These are phyloP conservation scores for Sminthurides aquaticus DNA, from an alignment of 2,888 invertebrate species.

Conservation along the genomic window DNA sequence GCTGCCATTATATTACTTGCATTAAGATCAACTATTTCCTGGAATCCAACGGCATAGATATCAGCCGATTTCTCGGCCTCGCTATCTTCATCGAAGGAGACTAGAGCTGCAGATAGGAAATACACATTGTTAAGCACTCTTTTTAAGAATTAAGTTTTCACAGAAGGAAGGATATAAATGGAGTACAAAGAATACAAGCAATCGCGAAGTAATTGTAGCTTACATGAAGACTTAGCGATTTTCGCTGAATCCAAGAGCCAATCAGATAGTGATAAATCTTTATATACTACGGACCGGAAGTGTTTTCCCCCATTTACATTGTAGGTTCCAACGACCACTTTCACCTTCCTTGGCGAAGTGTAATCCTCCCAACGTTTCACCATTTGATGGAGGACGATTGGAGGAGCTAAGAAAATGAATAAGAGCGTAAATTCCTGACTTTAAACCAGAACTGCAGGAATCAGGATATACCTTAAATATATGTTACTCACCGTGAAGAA, in stretches of 20 bases:
- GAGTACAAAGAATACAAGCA: too few species aligned
- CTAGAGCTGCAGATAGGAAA: conserved; percentile 47
- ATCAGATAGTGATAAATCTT: conserved; percentile 75
- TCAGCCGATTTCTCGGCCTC: conserved; percentile 58
- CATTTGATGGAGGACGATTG: conserved; percentile 73
- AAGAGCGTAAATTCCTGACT: too few species aligned
- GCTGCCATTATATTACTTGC: conserved; percentile 97
- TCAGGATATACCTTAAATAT: too few species aligned
- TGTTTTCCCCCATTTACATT: conserved; percentile 99
- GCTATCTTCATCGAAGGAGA: conserved; percentile 44
- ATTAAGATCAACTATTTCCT: conserved; percentile 98
- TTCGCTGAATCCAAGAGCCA: conserved; percentile 82
- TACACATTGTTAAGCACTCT: neutral
- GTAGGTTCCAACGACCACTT: conserved; percentile 89
- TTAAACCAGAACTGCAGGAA: too few species aligned
- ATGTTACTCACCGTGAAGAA: conserved; percentile 68
- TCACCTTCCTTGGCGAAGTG: conserved; percentile 60
- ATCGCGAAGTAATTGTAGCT: too few species aligned
- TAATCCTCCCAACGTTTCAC: conserved; percentile 75
- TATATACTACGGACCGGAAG: conserved; percentile 90
- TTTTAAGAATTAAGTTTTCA: too few species aligned
- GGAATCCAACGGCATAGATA: conserved; percentile 95
- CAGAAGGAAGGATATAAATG: too few species aligned
- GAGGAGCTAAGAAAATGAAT: conserved; percentile 56
- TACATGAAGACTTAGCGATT: conserved; percentile 50